A percentile compares a stretch with the other conserved stretches of the same genome.
Conservation (phyloP, 2,888 invertebrate genomes). For the Lithophane leautieri region DNA sequence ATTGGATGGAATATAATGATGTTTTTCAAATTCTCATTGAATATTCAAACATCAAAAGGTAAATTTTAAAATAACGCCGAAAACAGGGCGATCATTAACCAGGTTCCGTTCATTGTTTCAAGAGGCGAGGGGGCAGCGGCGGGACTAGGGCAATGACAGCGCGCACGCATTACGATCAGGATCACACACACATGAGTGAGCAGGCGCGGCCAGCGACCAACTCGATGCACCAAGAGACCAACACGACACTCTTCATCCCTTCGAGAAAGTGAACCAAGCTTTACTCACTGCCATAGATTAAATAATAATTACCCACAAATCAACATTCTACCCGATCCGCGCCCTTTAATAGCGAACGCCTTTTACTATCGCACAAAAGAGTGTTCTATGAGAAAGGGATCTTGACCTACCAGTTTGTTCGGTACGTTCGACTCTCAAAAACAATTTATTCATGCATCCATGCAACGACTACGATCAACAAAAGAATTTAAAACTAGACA, state of each 20-base stretch:
- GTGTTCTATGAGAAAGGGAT: conserved; percentile 90
- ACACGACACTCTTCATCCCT: conserved; percentile 52
- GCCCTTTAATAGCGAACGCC: conserved; percentile 88
- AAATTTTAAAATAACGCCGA: conserved; percentile 58
- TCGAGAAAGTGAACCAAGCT: conserved; percentile 58
- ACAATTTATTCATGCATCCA: conserved; percentile 90
- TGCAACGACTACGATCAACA: conserved; percentile 85
- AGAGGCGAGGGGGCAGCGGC: conserved; percentile 75
- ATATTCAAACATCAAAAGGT: conserved; percentile 62
- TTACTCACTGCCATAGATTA: conserved; percentile 69
- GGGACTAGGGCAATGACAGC: conserved; percentile 83
- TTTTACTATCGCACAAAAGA: conserved; percentile 88
- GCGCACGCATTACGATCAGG: conserved; percentile 82
- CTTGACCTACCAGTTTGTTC: conserved; percentile 90
- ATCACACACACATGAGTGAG: conserved; percentile 67
- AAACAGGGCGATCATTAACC: conserved; percentile 75
- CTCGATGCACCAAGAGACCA: conserved; percentile 31
- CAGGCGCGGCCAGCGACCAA: conserved; percentile 70
- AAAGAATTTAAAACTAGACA: conserved; percentile 90
- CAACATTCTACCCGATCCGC: conserved; percentile 81
- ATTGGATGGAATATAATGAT: conserved; percentile 30
- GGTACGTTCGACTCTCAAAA: conserved; percentile 86
- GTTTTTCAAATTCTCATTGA: conserved; percentile 43
- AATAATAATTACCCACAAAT: conserved; percentile 78
- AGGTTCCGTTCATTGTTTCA: conserved; percentile 85